These are phyloP conservation scores for Podarcis raffonei DNA, from an alignment of 2,113 vertebrate species.

Conservation along the genomic window DNA sequence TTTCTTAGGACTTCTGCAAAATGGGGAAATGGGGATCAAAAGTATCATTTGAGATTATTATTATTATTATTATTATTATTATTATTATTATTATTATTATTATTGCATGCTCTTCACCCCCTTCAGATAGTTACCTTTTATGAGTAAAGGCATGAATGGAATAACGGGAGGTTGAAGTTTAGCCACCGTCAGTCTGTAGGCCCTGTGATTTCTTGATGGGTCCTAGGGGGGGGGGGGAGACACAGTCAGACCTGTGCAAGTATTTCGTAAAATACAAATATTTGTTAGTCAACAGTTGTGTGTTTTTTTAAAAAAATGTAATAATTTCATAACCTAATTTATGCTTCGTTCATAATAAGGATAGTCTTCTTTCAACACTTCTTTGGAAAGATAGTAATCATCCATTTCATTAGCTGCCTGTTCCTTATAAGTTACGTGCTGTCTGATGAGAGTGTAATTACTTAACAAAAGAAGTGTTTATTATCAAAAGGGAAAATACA, in stretches of 20 bases:
- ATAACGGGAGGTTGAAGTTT: conserved; percentile 95
- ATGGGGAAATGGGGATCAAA: conserved; percentile 1
- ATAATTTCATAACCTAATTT: conserved; percentile 4
- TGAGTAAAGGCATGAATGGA: conserved; percentile 97
- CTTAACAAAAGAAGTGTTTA: conserved; percentile 37
- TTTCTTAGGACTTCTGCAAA: not conserved
- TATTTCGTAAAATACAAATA: not conserved
- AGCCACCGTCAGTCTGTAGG: conserved; percentile 91
- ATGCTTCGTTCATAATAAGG: conserved; percentile 34
- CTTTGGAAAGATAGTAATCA: not conserved
- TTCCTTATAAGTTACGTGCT: not conserved
- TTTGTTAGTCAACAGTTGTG: not conserved
- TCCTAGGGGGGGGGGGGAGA: conserved; percentile 80
- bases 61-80: too few species aligned
- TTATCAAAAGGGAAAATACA: conserved; percentile 23
- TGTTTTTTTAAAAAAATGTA: conserved; percentile 31
- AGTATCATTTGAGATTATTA: conserved; percentile 21
- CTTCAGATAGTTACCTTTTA: conserved; percentile 88
- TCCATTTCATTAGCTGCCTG: not conserved
- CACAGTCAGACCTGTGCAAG: conserved; percentile 51
- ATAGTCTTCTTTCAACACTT: too few species aligned
- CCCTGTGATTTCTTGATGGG: conserved; percentile 95
- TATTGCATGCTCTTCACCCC: not conserved
- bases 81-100: conserved; percentile 33
- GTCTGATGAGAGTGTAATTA: conserved; percentile 9